Evolutionary conservation across 2,797 vertebrate species (phyloP).

Genomic region (Sebastes glaucus): DNA sequence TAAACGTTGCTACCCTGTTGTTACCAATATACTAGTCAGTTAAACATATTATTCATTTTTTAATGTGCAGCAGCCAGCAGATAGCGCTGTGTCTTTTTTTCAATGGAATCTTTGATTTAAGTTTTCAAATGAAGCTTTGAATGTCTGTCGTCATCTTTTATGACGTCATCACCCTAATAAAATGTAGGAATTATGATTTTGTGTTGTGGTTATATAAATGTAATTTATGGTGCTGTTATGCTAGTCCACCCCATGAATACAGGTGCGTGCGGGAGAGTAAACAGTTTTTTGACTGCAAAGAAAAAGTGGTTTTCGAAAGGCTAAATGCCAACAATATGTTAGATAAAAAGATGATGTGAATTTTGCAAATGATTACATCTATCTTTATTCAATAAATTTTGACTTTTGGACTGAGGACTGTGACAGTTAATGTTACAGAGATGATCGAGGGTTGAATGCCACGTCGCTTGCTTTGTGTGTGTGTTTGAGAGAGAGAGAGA

Average conservation of each 20-base stretch:
- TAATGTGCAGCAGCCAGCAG: neutral
- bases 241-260: too few relatives aligned
- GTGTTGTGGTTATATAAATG: neutral
- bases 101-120: neutral
- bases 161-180: neutral
- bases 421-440: neutral
- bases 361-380: too few relatives aligned
- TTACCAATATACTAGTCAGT: fast-evolving
- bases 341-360: too few relatives aligned
- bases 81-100: too few relatives aligned
- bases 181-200: neutral
- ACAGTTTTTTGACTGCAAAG: too few relatives aligned
- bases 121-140: neutral
- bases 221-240: neutral
- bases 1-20: neutral
- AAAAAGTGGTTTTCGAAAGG: too few relatives aligned
- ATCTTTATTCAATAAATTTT: neutral
- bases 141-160: neutral
- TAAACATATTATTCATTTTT: neutral
- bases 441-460: neutral
- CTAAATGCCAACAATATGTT: too few relatives aligned
- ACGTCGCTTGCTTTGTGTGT: neutral
- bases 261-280: too few relatives aligned
- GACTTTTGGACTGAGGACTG: neutral
- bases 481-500: neutral